These are phyloP conservation scores for Semnornis frantzii DNA, from an alignment of 2,113 vertebrate genomes.

Conservation along the genomic window DNA sequence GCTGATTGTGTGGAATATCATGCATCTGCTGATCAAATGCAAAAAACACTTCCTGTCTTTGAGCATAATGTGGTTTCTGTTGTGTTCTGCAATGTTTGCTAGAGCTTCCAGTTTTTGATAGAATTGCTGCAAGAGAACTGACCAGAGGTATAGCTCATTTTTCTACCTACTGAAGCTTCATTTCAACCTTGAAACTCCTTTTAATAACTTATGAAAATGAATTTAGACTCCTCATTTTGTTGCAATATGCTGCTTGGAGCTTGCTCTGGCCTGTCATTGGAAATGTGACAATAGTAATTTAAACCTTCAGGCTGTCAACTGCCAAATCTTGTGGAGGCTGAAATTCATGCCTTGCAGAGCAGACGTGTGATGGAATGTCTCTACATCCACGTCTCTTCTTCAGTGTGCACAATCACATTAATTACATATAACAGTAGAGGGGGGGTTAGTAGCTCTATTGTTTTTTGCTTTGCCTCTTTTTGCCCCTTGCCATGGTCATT, in stretches of 20 bases:
- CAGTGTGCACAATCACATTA: background rate
- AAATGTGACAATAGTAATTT: background rate
- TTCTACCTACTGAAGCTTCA: background rate
- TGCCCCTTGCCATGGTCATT: background rate
- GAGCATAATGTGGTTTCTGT: background rate
- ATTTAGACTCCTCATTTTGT: background rate
- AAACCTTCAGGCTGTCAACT: background rate
- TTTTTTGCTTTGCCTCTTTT: background rate
- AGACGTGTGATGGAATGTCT: background rate
- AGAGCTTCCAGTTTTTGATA: background rate
- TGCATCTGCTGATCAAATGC: background rate
- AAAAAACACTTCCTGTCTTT: background rate
- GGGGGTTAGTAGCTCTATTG: background rate
- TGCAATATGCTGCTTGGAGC: background rate
- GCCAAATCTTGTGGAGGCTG: background rate
- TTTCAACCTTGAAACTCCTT: background rate
- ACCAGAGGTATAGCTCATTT: background rate
- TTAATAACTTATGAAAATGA: background rate
- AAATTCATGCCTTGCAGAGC: background rate
- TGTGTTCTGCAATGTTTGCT: background rate
- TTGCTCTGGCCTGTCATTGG: background rate
- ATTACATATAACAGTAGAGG: background rate
- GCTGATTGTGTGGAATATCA: background rate
- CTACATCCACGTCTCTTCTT: background rate
- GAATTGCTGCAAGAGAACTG: background rate